Evolutionary conservation across 2,888 invertebrate species (phyloP), one percentile per base, ranked within the genome.

Genomic region (Tetragonula carbonaria): DNA sequence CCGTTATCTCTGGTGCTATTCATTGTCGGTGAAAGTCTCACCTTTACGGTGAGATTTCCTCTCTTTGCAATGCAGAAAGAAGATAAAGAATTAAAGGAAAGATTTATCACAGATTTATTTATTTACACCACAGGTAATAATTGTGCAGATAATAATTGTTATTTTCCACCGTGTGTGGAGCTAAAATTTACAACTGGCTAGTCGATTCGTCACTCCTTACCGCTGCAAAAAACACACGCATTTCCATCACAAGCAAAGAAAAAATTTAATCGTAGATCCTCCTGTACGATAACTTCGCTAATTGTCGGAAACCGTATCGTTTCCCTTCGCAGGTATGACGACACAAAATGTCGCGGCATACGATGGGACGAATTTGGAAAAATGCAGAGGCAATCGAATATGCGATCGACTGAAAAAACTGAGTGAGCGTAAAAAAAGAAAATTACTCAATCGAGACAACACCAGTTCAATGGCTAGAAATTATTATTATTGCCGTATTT

Each of bases 221-320:
- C 71, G 63, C 74, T 50, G 72, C 74, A 85, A 82, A 86, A 86
- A 82, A 86, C 82, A 74, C 53, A 76, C 66, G 55, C 74, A 59
- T 78, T 74, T 72, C 72, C 78, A n/a, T 73, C 76, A 75, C 70
- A 28, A 28, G 75, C 75, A 50, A 63, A 53, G 67, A 50, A 63
- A 53, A 63, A 68, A 73, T 85, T 78, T 81, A 78, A 81, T 78
- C 85, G 85, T 78, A 71, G 76, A 85, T 85, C 86, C 78, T 86
- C 85, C 81, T 78, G 75, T 76, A 85, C 74, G 63, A 76, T 72
- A 45, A 33, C 65, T 63, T 82, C 82, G 3, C 55, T 45, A 45
- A 45, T 8, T 8, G 45, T 78, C 75, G n/a, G 55, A 2, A 55
- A 1, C 57, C 51, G 28, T 45, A 74, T 57, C 80, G 76, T 78